These are phyloP conservation scores for Drosophila guanche DNA, from an alignment of 1,140 invertebrate genomes.

Conservation along the genomic window DNA sequence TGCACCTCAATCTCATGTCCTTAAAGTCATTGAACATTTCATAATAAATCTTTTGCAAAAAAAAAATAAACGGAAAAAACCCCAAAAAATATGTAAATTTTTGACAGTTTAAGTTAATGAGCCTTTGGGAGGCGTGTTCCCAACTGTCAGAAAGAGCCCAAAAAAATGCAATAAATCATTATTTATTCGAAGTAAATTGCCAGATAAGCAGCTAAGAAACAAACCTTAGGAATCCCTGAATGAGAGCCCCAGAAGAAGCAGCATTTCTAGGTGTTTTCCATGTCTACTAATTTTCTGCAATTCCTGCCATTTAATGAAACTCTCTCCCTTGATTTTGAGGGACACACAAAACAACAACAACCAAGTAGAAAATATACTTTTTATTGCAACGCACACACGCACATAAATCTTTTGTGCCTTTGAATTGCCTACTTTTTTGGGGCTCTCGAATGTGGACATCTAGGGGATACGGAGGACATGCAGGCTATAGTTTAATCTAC, in stretches of 20 bases:
- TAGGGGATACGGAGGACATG: conserved; percentile 38
- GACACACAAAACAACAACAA: conserved; percentile 9
- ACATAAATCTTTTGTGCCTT: conserved; percentile 68
- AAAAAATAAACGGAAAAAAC: conserved; percentile 9
- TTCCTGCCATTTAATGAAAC: conserved; percentile 4
- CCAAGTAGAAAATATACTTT: conserved; percentile 57
- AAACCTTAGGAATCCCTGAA: no score
- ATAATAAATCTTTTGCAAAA: conserved; percentile 61
- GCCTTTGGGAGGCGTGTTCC: conserved; percentile 19
- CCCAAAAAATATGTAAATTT: conserved; percentile 66
- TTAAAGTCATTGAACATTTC: conserved; percentile 13
- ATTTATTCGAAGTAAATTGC: conserved; percentile 72
- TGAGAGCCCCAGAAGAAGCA: no score
- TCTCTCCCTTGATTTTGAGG: no score
- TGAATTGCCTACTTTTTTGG: conserved; percentile 64
- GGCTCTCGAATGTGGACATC: conserved; percentile 18
- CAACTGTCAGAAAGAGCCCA: conserved; percentile 39
- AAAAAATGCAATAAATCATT: conserved; percentile 67
- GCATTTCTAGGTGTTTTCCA: no score
- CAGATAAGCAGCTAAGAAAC: conserved; percentile 35
- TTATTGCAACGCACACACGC: conserved; percentile 29
- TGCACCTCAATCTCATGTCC: conserved; percentile 15
- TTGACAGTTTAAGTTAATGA: conserved; percentile 80
- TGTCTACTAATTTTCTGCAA: no score
- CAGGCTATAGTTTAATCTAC: conserved; percentile 78